phyloP scores from a whole-genome alignment of 2,888 invertebrate species.

The Agelastica alni region DNA sequence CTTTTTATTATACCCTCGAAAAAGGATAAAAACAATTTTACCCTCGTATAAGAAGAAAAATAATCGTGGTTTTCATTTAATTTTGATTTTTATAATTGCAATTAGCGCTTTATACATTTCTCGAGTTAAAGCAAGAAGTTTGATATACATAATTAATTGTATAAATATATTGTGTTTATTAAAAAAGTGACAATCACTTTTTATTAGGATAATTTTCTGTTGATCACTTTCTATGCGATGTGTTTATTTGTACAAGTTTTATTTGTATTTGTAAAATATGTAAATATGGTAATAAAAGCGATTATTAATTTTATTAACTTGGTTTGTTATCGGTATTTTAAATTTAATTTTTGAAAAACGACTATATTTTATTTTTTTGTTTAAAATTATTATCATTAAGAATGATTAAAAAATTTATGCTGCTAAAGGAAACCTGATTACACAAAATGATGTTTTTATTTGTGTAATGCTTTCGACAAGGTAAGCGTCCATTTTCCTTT shows the following conservation, averaged over 20 bases:
- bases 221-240: conserved; percentile 41
- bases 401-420: too few relatives aligned
- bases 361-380: background rate
- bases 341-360: background rate
- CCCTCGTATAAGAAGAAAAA: too few relatives aligned
- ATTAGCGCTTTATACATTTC: conserved; percentile 6
- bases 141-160: conserved; percentile 11
- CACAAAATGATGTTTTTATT: too few relatives aligned
- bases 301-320: too few relatives aligned
- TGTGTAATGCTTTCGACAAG: too few relatives aligned
- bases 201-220: conserved; percentile 40
- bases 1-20: background rate
- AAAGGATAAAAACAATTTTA: background rate
- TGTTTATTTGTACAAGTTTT: conserved; percentile 43
- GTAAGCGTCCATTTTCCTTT: too few relatives aligned
- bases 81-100: too few relatives aligned
- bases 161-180: conserved; percentile 25
- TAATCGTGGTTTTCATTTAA: background rate
- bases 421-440: too few relatives aligned
- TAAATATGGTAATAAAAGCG: conserved; percentile 33
- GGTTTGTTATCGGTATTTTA: too few relatives aligned
- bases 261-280: conserved; percentile 44
- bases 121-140: too few relatives aligned
- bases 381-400: too few relatives aligned
- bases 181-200: conserved; percentile 45